These are phyloP conservation scores for Neoitamus cyanurus DNA, from an alignment of 2,888 invertebrate genomes.

Conservation along the genomic window DNA sequence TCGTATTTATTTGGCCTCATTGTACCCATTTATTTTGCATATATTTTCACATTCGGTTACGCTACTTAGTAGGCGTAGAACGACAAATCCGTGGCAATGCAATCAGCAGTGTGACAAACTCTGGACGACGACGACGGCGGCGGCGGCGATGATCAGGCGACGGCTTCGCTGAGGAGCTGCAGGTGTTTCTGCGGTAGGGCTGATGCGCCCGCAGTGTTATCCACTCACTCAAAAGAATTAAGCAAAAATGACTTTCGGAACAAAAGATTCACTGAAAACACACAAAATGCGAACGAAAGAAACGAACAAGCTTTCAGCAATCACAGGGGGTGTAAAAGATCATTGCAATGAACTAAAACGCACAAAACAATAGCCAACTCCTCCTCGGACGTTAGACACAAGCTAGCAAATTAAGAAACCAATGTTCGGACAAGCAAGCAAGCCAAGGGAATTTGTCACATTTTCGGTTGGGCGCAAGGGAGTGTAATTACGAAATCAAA, in stretches of 20 bases:
- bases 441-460: slow-evolving; percentile 8
- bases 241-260: not conserved
- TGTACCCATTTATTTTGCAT: slow-evolving; percentile 69
- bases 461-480: not conserved
- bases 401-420: not conserved
- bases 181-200: not conserved
- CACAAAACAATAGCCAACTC: not conserved
- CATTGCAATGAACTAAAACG: not conserved
- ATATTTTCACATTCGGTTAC: slow-evolving; percentile 67
- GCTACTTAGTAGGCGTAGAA: slow-evolving; percentile 60
- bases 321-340: not conserved
- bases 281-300: slow-evolving; percentile 16
- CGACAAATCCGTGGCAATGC: slow-evolving; percentile 15
- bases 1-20: slow-evolving; percentile 69
- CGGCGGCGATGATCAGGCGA: not conserved
- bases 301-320: not conserved
- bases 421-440: not conserved
- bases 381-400: not conserved
- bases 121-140: not conserved
- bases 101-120: not conserved
- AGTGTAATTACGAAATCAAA: not conserved
- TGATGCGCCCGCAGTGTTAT: not conserved
- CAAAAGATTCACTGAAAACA: not conserved
- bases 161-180: not conserved
- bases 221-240: slow-evolving; percentile 1